Evolutionary conservation across 2,888 invertebrate genomes (phyloP).

Genomic region (Pterostichus madidus): DNA sequence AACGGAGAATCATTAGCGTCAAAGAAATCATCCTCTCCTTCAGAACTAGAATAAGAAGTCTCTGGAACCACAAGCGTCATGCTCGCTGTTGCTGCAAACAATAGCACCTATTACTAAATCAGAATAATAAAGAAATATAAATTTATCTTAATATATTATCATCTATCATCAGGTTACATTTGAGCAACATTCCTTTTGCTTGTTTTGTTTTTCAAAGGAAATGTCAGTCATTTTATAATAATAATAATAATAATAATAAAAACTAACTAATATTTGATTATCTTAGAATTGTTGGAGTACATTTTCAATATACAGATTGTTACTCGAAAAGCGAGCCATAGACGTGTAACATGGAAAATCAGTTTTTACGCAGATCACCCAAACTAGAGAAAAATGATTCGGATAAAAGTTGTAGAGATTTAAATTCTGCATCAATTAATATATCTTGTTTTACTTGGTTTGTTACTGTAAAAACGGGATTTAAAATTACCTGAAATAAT

Average conservation of each 20-base stretch:
- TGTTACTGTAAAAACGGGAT: too few relatives aligned
- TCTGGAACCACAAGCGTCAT: conserved; percentile 89
- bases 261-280: too few relatives aligned
- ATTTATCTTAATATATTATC: conserved; percentile 5
- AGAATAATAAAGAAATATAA: neutral
- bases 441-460: too few relatives aligned
- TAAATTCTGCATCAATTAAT: too few relatives aligned
- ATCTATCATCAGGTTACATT: conserved; percentile 3
- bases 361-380: too few relatives aligned
- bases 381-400: too few relatives aligned
- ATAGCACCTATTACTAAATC: conserved; percentile 32
- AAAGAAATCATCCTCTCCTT: conserved; percentile 96
- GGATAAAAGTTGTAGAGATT: too few relatives aligned
- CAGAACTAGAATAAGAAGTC: conserved; percentile 98
- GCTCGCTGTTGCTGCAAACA: conserved; percentile 64
- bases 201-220: conserved; percentile 15
- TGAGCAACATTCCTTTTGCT: neutral
- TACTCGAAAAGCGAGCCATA: too few relatives aligned
- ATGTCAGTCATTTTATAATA: neutral
- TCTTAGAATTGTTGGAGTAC: too few relatives aligned
- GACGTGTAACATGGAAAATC: too few relatives aligned
- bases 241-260: too few relatives aligned
- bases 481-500: too few relatives aligned
- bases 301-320: neutral
- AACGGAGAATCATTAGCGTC: conserved; percentile 91